Conservation (phyloP, 2,113 vertebrate species). For the Megaleporinus macrocephalus region DNA sequence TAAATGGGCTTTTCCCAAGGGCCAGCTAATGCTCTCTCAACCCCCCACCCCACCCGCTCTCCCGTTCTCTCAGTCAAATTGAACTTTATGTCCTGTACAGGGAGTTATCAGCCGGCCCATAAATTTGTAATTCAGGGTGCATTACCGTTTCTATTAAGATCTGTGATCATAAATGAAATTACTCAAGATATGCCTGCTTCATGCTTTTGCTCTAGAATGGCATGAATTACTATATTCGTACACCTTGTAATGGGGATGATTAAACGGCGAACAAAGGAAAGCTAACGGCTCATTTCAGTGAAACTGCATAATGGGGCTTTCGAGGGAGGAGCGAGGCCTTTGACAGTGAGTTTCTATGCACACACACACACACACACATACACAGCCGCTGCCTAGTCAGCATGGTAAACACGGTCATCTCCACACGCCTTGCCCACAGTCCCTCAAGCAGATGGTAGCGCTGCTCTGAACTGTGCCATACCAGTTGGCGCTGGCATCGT, state of each 20-base stretch:
- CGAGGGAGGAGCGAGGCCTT: neutral
- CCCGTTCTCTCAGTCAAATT: neutral
- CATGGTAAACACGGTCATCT: conserved; percentile 14
- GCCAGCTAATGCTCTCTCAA: neutral
- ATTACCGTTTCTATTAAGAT: conserved; percentile 25
- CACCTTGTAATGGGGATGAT: conserved; percentile 17
- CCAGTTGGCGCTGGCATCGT: conserved; percentile 46
- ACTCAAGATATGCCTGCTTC: conserved; percentile 13
- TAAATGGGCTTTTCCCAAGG: neutral
- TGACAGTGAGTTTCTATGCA: neutral
- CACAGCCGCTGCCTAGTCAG: conserved; percentile 2
- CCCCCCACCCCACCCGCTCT: conserved; percentile 10
- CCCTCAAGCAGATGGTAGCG: conserved; percentile 54
- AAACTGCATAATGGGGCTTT: conserved; percentile 11
- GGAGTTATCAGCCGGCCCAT: conserved; percentile 3
- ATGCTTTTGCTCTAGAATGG: conserved; percentile 10
- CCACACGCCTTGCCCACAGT: neutral
- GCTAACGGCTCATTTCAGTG: conserved; percentile 5
- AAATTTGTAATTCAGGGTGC: conserved; percentile 8
- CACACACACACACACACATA: conserved; percentile 16
- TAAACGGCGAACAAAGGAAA: conserved; percentile 13
- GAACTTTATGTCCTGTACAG: conserved; percentile 25
- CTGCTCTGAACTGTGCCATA: conserved; percentile 30
- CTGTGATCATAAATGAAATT: conserved; percentile 22
- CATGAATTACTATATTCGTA: conserved; percentile 19